Percentiles rank a stretch among this genome's conserved stretches.
Conservation (phyloP, 2,113 vertebrate species). For the Tretioscincus oriximinensis region DNA sequence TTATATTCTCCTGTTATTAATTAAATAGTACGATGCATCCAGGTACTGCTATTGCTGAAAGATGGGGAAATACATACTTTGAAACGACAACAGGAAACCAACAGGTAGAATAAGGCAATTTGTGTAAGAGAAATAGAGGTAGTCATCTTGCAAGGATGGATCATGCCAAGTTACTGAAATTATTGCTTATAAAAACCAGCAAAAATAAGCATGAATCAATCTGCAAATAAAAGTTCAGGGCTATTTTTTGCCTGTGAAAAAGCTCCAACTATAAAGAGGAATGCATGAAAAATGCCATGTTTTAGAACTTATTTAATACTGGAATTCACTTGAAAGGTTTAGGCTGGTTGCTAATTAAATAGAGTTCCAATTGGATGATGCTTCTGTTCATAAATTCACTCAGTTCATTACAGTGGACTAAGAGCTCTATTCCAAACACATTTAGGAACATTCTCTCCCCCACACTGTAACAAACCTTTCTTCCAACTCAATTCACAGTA, state of each 20-base stretch:
- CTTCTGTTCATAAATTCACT: neutral
- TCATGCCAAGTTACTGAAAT: too few species aligned
- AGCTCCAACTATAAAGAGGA: neutral
- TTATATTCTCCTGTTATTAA: constrained; percentile 39
- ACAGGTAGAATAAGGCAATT: neutral
- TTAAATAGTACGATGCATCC: constrained; percentile 23
- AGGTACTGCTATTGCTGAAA: neutral
- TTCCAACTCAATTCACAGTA: neutral
- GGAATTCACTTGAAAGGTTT: neutral
- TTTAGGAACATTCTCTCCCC: neutral
- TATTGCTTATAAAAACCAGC: neutral
- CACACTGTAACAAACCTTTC: neutral
- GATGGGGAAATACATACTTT: neutral
- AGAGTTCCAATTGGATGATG: too few species aligned
- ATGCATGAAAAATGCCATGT: neutral
- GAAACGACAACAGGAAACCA: neutral
- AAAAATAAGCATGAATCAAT: neutral
- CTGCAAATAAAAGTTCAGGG: neutral
- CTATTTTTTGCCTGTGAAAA: neutral
- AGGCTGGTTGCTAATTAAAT: neutral
- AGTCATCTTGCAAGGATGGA: too few species aligned
- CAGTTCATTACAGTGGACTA: neutral
- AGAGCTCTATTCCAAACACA: neutral
- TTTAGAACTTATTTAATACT: neutral
- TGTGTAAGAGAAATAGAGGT: too few species aligned